Evolutionary conservation across 2,888 invertebrate species (phyloP).

Genomic region (Drosophila diplacantha): DNA sequence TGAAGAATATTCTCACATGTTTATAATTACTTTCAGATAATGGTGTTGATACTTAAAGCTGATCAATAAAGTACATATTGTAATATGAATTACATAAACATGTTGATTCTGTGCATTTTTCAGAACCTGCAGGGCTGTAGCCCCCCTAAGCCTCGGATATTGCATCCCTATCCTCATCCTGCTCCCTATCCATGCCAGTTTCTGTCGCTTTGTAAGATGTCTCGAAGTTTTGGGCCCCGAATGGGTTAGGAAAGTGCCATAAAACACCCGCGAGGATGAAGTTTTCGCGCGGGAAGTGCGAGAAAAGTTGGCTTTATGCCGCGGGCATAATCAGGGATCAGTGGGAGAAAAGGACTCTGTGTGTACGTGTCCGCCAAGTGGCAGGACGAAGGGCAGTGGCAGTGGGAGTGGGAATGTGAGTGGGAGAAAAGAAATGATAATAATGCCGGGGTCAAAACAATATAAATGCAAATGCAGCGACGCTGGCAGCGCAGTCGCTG

Average conservation of each 20-base stretch:
- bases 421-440: constrained; percentile 57
- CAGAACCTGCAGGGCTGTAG: no score
- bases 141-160: not conserved
- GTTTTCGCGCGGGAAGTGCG: constrained; percentile 9
- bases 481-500: constrained; percentile 26
- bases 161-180: not conserved
- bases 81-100: no score
- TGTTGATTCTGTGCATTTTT: no score
- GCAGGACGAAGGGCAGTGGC: not conserved
- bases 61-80: no score
- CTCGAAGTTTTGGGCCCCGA: constrained; percentile 25
- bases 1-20: no score
- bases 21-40: no score
- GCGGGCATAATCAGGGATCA: constrained; percentile 40
- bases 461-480: constrained; percentile 66
- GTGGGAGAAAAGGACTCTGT: constrained; percentile 8
- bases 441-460: constrained; percentile 67
- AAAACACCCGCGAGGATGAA: constrained; percentile 21
- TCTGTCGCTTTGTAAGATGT: not conserved
- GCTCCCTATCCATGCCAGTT: not conserved
- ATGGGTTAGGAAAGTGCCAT: constrained; percentile 22
- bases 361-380: constrained; percentile 30
- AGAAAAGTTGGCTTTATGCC: constrained; percentile 37
- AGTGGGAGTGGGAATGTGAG: not conserved
- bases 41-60: no score